These are phyloP conservation scores for Scaptomyza tumidula DNA, from an alignment of 2,888 invertebrate genomes.

Conservation along the genomic window DNA sequence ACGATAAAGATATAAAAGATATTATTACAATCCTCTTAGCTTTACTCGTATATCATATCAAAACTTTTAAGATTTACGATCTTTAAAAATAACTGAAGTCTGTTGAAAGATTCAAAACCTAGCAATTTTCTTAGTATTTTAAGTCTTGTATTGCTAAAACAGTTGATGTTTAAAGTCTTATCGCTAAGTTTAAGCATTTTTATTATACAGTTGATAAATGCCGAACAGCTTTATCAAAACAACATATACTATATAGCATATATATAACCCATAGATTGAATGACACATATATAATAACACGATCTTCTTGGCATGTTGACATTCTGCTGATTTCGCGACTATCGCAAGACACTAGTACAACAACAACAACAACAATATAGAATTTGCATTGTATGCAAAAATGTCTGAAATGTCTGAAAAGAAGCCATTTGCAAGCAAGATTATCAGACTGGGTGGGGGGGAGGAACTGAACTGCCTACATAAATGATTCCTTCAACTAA, in stretches of 20 bases:
- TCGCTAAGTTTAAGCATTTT: background rate
- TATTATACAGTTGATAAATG: slow-evolving; percentile 13
- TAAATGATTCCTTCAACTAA: slow-evolving; percentile 10
- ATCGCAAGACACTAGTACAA: slow-evolving; percentile 9
- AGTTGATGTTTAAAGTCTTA: slow-evolving; percentile 6
- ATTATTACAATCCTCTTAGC: no score
- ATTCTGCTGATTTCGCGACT: slow-evolving; percentile 5
- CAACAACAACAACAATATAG: background rate
- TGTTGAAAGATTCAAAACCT: no score
- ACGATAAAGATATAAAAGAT: no score
- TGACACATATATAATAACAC: slow-evolving; percentile 2
- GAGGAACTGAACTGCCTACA: background rate
- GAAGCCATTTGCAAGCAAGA: slow-evolving; percentile 5
- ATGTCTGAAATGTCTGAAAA: background rate
- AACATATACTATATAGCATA: background rate
- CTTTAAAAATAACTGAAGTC: no score
- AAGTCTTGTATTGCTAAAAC: background rate
- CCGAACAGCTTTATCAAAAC: background rate
- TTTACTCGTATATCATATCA: no score
- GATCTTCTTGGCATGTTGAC: slow-evolving; percentile 15
- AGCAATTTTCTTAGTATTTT: background rate
- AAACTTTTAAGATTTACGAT: no score
- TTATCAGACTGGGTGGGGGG: background rate
- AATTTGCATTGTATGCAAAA: slow-evolving; percentile 33
- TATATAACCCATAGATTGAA: background rate